Conservation (phyloP, 2,888 invertebrate genomes). For the Diloba caeruleocephala region DNA sequence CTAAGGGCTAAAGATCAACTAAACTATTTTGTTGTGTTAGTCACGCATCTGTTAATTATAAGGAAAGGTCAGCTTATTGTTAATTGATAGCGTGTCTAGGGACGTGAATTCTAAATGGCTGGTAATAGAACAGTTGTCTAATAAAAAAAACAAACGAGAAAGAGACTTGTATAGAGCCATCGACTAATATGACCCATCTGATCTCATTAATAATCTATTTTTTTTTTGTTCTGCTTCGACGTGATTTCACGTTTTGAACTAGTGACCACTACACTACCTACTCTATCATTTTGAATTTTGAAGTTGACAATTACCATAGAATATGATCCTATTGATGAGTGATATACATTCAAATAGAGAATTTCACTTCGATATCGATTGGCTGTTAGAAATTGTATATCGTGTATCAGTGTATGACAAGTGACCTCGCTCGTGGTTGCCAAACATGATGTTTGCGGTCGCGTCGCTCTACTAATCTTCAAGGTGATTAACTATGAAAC, state of each 20-base stretch:
- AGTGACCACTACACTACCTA: no score
- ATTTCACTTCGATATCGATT: slow-evolving; percentile 2
- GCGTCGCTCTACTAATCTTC: slow-evolving; percentile 80
- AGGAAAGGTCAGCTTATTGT: background rate
- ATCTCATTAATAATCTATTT: no score
- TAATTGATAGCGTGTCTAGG: no score
- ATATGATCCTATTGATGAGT: no score
- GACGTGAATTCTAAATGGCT: no score
- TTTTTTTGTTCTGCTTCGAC: no score
- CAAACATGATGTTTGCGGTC: slow-evolving; percentile 78
- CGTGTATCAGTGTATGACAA: slow-evolving; percentile 37
- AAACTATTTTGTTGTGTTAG: background rate
- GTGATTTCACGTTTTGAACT: no score
- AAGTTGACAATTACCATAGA: background rate
- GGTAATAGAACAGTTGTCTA: no score
- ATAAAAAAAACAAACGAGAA: no score
- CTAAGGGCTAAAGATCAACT: background rate
- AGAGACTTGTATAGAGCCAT: no score
- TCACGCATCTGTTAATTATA: background rate
- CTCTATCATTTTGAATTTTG: background rate
- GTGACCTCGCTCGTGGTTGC: slow-evolving; percentile 72
- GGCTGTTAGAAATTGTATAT: slow-evolving; percentile 8
- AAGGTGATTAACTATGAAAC: slow-evolving; percentile 71
- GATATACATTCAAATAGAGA: no score
- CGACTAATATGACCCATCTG: no score